Conservation (phyloP, 2,113 vertebrate species). For the Tyrannus savana region DNA sequence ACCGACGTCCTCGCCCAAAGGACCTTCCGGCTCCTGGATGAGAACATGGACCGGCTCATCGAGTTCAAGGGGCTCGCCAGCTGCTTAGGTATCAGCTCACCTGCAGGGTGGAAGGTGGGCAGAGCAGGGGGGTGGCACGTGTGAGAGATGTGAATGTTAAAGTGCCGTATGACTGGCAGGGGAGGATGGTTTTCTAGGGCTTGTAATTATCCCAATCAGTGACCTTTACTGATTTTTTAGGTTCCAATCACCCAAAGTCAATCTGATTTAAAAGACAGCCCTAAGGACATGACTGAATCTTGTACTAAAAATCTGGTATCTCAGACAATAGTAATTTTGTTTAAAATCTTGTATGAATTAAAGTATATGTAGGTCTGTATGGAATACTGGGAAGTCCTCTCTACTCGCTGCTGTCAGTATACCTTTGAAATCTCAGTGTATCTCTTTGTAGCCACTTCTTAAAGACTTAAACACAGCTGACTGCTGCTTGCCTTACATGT, state of each 20-base stretch:
- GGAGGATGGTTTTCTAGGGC: not conserved
- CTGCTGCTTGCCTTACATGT: not conserved
- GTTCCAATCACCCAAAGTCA: not conserved
- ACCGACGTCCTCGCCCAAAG: constrained; percentile 82
- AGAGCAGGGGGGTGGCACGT: fast-evolving
- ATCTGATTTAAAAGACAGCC: not conserved
- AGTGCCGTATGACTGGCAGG: not conserved
- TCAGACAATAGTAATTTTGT: not conserved
- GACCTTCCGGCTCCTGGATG: constrained; percentile 88
- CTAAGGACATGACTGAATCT: not conserved
- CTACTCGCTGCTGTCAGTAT: not conserved
- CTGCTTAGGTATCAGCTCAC: constrained; percentile 80
- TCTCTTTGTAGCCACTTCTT: not conserved
- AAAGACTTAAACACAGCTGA: not conserved
- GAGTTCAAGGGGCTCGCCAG: constrained; percentile 85
- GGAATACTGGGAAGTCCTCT: not conserved
- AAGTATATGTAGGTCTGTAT: not conserved
- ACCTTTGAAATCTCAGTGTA: not conserved
- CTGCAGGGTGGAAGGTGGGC: not conserved
- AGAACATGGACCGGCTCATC: constrained; percentile 80
- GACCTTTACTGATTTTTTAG: not conserved
- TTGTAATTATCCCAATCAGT: not conserved
- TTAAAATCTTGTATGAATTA: not conserved
- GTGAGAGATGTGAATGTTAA: not conserved
- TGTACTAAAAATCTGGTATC: not conserved